Percentiles rank a stretch among this genome's conserved stretches.
Conservation (phyloP, 2,797 vertebrate species). For the Nannoperca australis region DNA sequence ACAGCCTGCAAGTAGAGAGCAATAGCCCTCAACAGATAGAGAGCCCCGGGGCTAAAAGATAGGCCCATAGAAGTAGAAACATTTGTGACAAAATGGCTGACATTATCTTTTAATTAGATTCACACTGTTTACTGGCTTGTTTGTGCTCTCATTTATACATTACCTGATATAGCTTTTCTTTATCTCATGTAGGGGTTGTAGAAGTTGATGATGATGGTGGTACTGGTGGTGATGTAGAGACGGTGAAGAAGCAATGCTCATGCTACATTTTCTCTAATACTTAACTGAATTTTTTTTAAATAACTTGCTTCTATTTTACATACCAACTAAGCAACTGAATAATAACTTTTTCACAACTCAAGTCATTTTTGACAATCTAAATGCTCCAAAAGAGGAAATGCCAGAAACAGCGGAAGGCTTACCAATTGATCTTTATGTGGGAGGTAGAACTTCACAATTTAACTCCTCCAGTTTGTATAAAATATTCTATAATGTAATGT, state of each 20-base stretch:
- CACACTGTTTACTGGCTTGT: slow-evolving; percentile 81
- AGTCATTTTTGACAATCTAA: slow-evolving; percentile 49
- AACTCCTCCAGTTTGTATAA: slow-evolving; percentile 70
- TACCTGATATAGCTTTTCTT: slow-evolving; percentile 78
- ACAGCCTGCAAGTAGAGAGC: slow-evolving; percentile 69
- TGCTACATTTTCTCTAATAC: slow-evolving; percentile 17
- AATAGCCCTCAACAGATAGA: slow-evolving; percentile 75
- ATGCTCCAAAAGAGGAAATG: slow-evolving; percentile 47
- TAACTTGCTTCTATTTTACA: slow-evolving; percentile 31
- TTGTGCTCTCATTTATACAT: slow-evolving; percentile 81
- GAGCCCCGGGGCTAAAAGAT: slow-evolving; percentile 66
- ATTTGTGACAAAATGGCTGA: slow-evolving; percentile 80
- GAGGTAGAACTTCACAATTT: slow-evolving; percentile 73
- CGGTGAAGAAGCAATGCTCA: slow-evolving; percentile 18
- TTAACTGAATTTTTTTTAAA: slow-evolving; percentile 10
- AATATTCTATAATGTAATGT: slow-evolving; percentile 77
- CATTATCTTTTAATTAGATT: slow-evolving; percentile 90
- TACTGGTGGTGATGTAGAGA: slow-evolving; percentile 33
- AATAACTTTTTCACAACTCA: slow-evolving; percentile 35
- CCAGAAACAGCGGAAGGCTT: slow-evolving; percentile 25
- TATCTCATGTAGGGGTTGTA: slow-evolving; percentile 65
- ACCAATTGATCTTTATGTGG: slow-evolving; percentile 65
- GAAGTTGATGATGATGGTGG: slow-evolving; percentile 56
- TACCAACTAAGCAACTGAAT: slow-evolving; percentile 13
- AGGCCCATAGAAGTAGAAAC: slow-evolving; percentile 69